A percentile compares a stretch with the other conserved stretches of the same genome.
Conservation (phyloP, 2,888 invertebrate genomes). For the Nemapogon koenigi region DNA sequence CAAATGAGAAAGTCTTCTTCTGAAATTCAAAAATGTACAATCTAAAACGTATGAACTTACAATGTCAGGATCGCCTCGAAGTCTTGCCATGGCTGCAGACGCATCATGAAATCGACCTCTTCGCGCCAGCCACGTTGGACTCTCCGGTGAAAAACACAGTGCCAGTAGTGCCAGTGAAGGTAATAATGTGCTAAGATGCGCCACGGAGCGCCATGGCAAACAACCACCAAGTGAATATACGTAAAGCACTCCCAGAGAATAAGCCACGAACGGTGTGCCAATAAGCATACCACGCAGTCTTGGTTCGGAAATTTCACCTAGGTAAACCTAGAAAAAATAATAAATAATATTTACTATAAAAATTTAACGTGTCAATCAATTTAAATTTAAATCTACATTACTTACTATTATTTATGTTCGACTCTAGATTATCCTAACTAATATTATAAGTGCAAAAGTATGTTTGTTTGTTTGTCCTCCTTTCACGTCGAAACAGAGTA, state of each 20-base stretch:
- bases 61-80: constrained; percentile 65
- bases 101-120: constrained; percentile 62
- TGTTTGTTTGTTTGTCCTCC: too few relatives aligned
- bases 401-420: too few relatives aligned
- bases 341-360: too few relatives aligned
- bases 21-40: too few relatives aligned
- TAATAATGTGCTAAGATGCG: constrained; percentile 67
- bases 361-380: too few relatives aligned
- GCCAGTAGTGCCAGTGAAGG: constrained; percentile 67
- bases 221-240: constrained; percentile 72
- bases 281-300: constrained; percentile 71
- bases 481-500: too few relatives aligned
- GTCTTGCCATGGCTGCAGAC: constrained; percentile 64
- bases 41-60: too few relatives aligned
- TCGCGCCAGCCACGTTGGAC: constrained; percentile 76
- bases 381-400: too few relatives aligned
- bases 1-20: too few relatives aligned
- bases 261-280: constrained; percentile 77
- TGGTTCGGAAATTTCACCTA: constrained; percentile 79
- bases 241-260: constrained; percentile 76
- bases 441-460: too few relatives aligned
- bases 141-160: constrained; percentile 74
- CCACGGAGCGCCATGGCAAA: constrained; percentile 74
- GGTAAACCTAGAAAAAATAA: constrained; percentile 65
- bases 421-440: too few relatives aligned